Evolutionary conservation across 2,797 vertebrate genomes (phyloP).

Genomic region (Calcarius lapponicus): DNA sequence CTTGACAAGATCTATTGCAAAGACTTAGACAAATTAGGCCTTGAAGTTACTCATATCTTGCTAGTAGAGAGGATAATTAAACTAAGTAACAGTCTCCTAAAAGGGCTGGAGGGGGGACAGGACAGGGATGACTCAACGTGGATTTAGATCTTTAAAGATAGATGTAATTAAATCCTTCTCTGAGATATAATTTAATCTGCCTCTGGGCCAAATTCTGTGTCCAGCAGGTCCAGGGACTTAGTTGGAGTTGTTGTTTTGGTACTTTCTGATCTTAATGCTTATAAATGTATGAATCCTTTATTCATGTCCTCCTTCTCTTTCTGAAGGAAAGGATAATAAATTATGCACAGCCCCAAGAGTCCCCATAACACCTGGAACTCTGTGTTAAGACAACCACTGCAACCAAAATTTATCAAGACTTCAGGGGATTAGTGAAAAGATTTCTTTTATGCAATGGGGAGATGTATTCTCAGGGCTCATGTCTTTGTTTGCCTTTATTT

Average conservation of each 20-base stretch:
- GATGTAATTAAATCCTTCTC: background rate
- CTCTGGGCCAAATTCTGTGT: background rate
- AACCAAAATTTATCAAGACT: background rate
- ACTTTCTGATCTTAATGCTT: background rate
- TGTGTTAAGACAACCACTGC: background rate
- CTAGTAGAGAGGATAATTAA: background rate
- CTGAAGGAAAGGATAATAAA: background rate
- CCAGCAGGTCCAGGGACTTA: background rate
- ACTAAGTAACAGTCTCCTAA: background rate
- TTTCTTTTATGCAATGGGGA: background rate
- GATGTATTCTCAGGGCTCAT: background rate
- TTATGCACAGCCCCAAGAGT: background rate
- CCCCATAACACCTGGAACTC: background rate
- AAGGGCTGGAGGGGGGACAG: background rate
- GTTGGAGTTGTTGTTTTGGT: background rate
- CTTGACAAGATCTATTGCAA: background rate
- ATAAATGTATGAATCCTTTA: background rate
- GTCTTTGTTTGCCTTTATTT: background rate
- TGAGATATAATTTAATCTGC: background rate
- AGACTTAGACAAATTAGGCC: background rate
- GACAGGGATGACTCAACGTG: rapidly evolving
- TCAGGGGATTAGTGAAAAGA: background rate
- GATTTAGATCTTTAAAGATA: background rate
- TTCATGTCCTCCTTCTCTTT: background rate
- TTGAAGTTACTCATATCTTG: background rate